These are phyloP conservation scores for Gobio gobio DNA, from an alignment of 2,113 vertebrate genomes.

Conservation along the genomic window DNA sequence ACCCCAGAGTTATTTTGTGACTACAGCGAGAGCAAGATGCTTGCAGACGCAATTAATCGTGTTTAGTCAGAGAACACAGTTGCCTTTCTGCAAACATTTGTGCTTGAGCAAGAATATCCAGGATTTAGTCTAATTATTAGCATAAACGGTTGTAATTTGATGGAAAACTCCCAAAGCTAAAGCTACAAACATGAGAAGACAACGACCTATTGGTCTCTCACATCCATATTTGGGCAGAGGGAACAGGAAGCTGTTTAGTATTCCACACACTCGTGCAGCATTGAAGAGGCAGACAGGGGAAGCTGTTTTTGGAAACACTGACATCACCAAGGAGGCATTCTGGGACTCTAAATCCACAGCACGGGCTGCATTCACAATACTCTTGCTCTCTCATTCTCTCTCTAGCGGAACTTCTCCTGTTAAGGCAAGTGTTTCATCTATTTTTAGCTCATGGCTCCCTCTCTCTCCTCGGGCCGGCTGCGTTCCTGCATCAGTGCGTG, in stretches of 20 bases:
- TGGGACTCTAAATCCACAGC: conserved; percentile 58
- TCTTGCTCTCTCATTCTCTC: conserved; percentile 38
- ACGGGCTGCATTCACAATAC: conserved; percentile 37
- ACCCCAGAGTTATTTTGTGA: conserved; percentile 22
- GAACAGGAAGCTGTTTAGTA: conserved; percentile 57
- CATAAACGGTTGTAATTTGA: not conserved
- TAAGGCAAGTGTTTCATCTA: conserved; percentile 64
- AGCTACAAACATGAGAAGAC: conserved; percentile 7
- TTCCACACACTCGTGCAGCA: conserved; percentile 47
- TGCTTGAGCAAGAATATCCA: not conserved
- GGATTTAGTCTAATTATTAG: conserved; percentile 27
- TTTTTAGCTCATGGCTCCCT: conserved; percentile 68
- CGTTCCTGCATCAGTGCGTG: conserved; percentile 63
- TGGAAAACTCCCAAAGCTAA: conserved; percentile 14
- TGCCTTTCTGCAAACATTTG: conserved; percentile 11
- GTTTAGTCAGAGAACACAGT: conserved; percentile 11
- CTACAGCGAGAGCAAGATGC: conserved; percentile 9
- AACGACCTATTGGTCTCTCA: not conserved
- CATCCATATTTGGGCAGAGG: conserved; percentile 60
- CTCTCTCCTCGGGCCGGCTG: conserved; percentile 64
- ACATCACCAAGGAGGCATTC: conserved; percentile 69
- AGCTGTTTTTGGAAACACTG: conserved; percentile 53
- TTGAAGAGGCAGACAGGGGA: conserved; percentile 60
- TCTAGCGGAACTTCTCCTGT: conserved; percentile 48
- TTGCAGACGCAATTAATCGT: conserved; percentile 8